These are phyloP conservation scores for Drosophila colorata DNA, from an alignment of 2,888 invertebrate genomes.

Conservation along the genomic window DNA sequence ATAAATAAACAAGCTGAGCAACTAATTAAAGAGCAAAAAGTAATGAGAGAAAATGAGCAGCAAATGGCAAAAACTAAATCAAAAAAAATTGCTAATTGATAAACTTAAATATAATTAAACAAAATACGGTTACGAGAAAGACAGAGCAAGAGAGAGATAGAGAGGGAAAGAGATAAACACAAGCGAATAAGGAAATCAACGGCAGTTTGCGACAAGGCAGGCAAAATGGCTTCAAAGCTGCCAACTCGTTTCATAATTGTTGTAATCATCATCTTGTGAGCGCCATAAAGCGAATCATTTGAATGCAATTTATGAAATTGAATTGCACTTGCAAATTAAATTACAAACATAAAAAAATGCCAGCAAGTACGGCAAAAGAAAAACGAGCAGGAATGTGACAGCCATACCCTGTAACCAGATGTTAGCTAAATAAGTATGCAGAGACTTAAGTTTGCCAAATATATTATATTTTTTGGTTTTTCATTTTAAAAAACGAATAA, in stretches of 20 bases:
- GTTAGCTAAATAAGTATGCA: background rate
- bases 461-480: too few species aligned
- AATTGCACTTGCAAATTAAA: conserved; percentile 59
- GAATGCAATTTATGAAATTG: conserved; percentile 50
- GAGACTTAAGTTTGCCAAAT: too few species aligned
- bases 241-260: conserved; percentile 45
- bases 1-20: conserved; percentile 1
- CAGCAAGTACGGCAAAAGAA: background rate
- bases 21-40: conserved; percentile 2
- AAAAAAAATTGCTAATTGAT: conserved; percentile 23
- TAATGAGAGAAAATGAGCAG: background rate
- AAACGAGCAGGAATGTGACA: background rate
- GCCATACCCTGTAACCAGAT: too few species aligned
- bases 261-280: conserved; percentile 41
- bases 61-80: conserved; percentile 6
- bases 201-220: conserved; percentile 24
- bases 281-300: conserved; percentile 50
- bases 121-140: conserved; percentile 8
- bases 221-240: conserved; percentile 21
- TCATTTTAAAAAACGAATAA: too few species aligned
- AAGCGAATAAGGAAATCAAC: conserved; percentile 43
- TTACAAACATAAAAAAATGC: conserved; percentile 20
- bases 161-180: background rate
- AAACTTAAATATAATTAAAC: conserved; percentile 29
- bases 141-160: background rate